A percentile compares a stretch with the other conserved stretches of the same genome.
Conservation (phyloP, 2,797 vertebrate species). For the Platyrinchus mystaceus region DNA sequence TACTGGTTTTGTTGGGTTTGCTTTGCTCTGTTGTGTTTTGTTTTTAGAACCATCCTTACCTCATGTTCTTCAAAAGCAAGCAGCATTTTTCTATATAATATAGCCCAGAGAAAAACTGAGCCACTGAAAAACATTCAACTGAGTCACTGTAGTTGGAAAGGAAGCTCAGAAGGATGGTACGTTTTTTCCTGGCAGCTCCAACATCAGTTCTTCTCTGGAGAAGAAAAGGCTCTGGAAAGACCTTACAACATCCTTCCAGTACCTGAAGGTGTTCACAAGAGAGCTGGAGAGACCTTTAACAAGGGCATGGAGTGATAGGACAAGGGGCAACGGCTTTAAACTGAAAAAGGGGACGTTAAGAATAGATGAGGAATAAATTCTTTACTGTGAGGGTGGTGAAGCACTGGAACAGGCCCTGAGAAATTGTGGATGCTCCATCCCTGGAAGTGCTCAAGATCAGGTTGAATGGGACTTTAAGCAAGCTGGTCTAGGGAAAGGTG, state of each 20-base stretch:
- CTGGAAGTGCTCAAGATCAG: background rate
- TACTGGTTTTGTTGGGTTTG: background rate
- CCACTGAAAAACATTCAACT: background rate
- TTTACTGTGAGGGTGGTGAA: background rate
- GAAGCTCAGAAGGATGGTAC: background rate
- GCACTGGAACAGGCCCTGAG: background rate
- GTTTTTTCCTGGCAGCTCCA: background rate
- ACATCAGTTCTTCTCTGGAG: background rate
- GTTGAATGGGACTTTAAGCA: background rate
- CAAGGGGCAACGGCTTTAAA: background rate
- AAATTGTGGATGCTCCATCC: background rate
- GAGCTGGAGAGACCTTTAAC: background rate
- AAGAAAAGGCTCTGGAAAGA: background rate
- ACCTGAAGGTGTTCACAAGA: background rate
- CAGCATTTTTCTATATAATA: background rate
- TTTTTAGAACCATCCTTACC: background rate
- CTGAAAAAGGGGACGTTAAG: background rate
- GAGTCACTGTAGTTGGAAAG: fast-evolving
- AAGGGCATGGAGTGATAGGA: too few relatives aligned
- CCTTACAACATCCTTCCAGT: background rate
- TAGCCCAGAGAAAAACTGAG: background rate
- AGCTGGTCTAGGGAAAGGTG: background rate
- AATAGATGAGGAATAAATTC: background rate
- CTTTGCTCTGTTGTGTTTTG: background rate
- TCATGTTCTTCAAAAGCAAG: background rate